Evolutionary conservation across 2,113 vertebrate species (phyloP).

Genomic region (Microtus pennsylvanicus): DNA sequence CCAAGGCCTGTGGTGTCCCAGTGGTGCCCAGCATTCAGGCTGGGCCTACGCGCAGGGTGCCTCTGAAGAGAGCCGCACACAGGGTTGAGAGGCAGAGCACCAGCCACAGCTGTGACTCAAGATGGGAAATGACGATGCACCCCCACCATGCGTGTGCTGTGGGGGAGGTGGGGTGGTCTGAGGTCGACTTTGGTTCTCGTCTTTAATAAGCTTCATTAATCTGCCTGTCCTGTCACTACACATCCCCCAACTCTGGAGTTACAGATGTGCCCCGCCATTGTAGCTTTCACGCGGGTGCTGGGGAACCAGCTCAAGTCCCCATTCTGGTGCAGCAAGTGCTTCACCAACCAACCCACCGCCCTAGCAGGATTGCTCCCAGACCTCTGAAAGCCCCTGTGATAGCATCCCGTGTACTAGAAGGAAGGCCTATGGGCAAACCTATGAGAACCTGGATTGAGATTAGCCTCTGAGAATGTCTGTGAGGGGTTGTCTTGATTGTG

Average conservation of each 20-base stretch:
- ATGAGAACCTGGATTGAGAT: neutral
- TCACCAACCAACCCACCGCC: neutral
- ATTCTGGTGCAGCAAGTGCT: neutral
- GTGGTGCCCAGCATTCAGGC: neutral
- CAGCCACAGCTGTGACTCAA: neutral
- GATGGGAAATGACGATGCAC: neutral
- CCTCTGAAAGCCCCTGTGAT: neutral
- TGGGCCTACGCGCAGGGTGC: neutral
- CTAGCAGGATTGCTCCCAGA: neutral
- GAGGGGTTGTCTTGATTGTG: neutral
- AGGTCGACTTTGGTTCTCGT: neutral
- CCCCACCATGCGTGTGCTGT: neutral
- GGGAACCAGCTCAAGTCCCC: neutral
- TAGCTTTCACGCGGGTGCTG: neutral
- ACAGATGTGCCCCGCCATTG: neutral
- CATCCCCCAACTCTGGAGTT: neutral
- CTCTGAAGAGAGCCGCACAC: accelerated
- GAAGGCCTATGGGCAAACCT: neutral
- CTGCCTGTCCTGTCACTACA: neutral
- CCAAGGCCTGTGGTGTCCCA: neutral
- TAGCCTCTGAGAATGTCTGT: neutral
- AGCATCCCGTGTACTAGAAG: neutral
- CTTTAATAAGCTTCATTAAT: neutral
- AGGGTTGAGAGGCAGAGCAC: neutral
- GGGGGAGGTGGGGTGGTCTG: no score